Evolutionary conservation across 2,113 vertebrate genomes (phyloP).

Genomic region (Podiceps cristatus): DNA sequence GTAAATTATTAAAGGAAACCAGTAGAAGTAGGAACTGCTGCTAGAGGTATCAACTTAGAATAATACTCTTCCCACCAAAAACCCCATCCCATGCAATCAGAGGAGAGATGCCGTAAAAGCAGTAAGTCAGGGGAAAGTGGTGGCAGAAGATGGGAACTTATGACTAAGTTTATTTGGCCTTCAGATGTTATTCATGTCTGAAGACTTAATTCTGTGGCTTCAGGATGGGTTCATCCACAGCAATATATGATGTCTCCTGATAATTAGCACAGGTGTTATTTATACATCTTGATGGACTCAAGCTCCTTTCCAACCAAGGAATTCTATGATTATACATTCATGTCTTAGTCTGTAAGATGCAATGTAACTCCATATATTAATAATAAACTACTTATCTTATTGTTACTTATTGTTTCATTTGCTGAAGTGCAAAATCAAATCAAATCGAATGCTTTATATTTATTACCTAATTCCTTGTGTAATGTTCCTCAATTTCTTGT

Average conservation of each 20-base stretch:
- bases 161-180: background rate
- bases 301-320: too few relatives aligned
- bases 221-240: background rate
- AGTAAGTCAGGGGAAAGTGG: background rate
- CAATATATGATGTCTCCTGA: background rate
- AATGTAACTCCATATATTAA: background rate
- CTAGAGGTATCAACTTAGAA: background rate
- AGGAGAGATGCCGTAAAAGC: background rate
- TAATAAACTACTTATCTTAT: background rate
- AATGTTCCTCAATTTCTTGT: background rate
- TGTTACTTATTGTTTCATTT: background rate
- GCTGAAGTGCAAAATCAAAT: background rate
- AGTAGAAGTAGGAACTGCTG: background rate
- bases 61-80: background rate
- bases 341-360: background rate
- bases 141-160: background rate
- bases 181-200: background rate
- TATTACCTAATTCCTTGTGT: background rate
- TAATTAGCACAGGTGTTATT: background rate
- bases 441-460: background rate
- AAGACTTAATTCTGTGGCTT: background rate
- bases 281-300: background rate
- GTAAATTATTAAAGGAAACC: conserved; percentile 13
- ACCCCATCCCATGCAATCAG: background rate
- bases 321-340: background rate